Base-by-base conservation (phyloP, 2,888 invertebrate species). In the Liodrosophila aerea region DNA sequence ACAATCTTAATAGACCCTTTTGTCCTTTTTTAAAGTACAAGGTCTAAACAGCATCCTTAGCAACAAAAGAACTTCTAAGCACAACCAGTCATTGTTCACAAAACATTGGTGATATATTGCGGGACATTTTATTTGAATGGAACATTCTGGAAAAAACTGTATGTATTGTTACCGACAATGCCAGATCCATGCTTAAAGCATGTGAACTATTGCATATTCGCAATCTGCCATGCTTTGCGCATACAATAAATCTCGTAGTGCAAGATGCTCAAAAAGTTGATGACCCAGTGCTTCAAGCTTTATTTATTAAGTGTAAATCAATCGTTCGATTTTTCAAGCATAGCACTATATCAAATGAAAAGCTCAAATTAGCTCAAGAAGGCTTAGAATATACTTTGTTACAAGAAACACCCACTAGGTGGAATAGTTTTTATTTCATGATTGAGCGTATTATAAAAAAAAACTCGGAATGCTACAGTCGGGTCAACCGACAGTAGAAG, bases 181-280 rank as follows among this genome's bases (percentile, higher is more conserved):
- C 62, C 41, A 61, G 49, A 36, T 56, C 54, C 3, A 68, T 63
- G 60, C 18, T 63, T 1, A 64, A 67, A 53, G 61, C 61, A 40
- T 62, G 61, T 59, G 66, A 59, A 12, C 12, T 64, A 13, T 56
- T 66, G 9, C 11, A 64, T 12, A 70, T 54, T 13, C 27, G 29
- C 4, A 64, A 65, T 52, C 34, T 58, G n/a, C 50, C 47, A 46
- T 66, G 64, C 36, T 59, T 70, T 61, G 61, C 61, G 3, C 58
- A 58, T 22, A 65, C 43, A 0, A 4, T 63, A 4, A 64, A 64
- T 52, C 34, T 68, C n/a, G 47, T 58, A 7, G 60, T 57, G 8
- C 63, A 63, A 59, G 53, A 64, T 58, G 46, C 36, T 29, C 37
- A 50, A 53, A 61, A 61, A 51, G 18, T 51, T 37, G 43, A 54